These are phyloP conservation scores for Morpho deidamia DNA, from an alignment of 2,888 invertebrate species.

Conservation along the genomic window DNA sequence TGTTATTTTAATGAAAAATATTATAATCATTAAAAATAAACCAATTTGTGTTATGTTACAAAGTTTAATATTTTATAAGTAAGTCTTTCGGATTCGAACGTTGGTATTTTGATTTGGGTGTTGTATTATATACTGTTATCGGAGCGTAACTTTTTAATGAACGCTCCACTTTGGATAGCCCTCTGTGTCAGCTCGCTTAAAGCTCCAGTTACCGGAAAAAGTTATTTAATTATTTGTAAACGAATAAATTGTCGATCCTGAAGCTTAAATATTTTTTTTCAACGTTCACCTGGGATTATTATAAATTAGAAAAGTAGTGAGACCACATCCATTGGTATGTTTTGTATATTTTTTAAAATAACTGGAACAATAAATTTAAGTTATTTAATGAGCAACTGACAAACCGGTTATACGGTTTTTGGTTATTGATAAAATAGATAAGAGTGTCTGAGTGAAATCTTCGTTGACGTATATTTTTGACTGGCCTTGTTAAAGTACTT, in stretches of 20 bases:
- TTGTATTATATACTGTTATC: conserved; percentile 24
- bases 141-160: conserved; percentile 25
- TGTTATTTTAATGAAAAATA: not conserved
- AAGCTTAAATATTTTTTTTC: conserved; percentile 1
- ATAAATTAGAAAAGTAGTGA: too few species aligned
- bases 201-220: conserved; percentile 17
- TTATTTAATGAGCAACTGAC: too few species aligned
- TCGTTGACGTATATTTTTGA: too few species aligned
- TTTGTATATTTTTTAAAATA: too few species aligned
- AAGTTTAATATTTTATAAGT: conserved; percentile 1
- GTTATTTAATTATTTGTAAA: conserved; percentile 18
- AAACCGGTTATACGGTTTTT: too few species aligned
- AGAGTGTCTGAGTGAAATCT: too few species aligned
- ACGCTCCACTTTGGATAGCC: conserved; percentile 25
- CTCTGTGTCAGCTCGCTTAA: conserved; percentile 22
- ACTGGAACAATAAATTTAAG: too few species aligned
- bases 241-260: conserved; percentile 3
- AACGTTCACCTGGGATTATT: not conserved
- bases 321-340: too few species aligned
- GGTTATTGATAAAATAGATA: too few species aligned
- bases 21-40: not conserved
- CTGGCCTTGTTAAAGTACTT: too few species aligned
- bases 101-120: conserved; percentile 11
- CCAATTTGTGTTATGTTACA: not conserved
- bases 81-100: conserved; percentile 8